These are phyloP conservation scores for Stomorhina lunata DNA, from an alignment of 2,888 invertebrate genomes.

Conservation along the genomic window DNA sequence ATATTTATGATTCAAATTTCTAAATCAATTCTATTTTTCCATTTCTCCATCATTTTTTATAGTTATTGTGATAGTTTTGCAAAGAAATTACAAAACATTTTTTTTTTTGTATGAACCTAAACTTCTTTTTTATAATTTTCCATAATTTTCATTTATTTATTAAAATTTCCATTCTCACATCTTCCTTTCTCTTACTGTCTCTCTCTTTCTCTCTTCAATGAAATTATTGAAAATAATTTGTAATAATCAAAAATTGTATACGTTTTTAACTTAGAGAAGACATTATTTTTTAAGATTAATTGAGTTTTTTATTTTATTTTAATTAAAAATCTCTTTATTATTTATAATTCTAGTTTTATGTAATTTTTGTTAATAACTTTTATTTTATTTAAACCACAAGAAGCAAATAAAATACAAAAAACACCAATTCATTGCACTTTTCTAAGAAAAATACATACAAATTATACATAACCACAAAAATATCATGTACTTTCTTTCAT, in stretches of 20 bases:
- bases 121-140: neutral
- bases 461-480: neutral
- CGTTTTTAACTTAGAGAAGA: conserved; percentile 60
- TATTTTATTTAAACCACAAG: neutral
- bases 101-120: neutral
- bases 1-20: too few relatives aligned
- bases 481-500: conserved; percentile 6
- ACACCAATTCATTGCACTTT: conserved; percentile 33
- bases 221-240: conserved; percentile 13
- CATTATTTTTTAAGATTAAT: conserved; percentile 55
- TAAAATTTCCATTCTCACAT: neutral
- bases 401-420: neutral
- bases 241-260: conserved; percentile 47
- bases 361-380: conserved; percentile 1
- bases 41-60: neutral
- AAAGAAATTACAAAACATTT: conserved; percentile 60
- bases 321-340: neutral
- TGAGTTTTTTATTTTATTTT: conserved; percentile 11
- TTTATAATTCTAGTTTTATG: neutral
- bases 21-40: neutral
- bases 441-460: neutral
- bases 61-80: conserved; percentile 64
- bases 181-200: too few relatives aligned
- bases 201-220: too few relatives aligned
- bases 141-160: conserved; percentile 40